Evolutionary conservation across 2,888 invertebrate genomes (phyloP).

Genomic region (Geotrupes spiniger): DNA sequence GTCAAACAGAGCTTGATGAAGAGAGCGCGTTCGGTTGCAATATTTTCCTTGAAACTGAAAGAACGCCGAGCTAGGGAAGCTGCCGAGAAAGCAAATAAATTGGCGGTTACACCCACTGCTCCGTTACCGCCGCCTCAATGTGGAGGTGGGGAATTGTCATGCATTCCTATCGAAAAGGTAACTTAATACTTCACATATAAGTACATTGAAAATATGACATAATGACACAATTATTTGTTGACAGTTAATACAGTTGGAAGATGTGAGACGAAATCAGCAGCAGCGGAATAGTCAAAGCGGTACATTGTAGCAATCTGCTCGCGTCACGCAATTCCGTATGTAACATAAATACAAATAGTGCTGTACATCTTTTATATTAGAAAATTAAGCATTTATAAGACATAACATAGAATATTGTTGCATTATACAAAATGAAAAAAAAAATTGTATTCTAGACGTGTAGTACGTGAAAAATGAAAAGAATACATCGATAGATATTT

Average conservation of each 20-base stretch:
- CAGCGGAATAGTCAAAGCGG: slow-evolving; percentile 40
- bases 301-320: slow-evolving; percentile 38
- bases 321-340: slow-evolving; percentile 11
- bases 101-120: slow-evolving; percentile 48
- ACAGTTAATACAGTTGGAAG: slow-evolving; percentile 70
- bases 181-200: slow-evolving; percentile 6
- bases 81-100: slow-evolving; percentile 61
- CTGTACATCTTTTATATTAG: slow-evolving; percentile 26
- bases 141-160: slow-evolving; percentile 78
- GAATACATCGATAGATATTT: no score
- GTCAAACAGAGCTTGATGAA: slow-evolving; percentile 77
- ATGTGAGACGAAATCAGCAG: slow-evolving; percentile 49
- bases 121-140: slow-evolving; percentile 59
- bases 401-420: slow-evolving; percentile 6
- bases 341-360: slow-evolving; percentile 19
- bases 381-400: slow-evolving; percentile 9
- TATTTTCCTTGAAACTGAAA: slow-evolving; percentile 78
- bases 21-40: slow-evolving; percentile 79
- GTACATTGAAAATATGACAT: no score
- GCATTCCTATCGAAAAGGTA: slow-evolving; percentile 80
- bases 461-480: no score
- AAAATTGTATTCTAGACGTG: no score
- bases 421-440: neutral
- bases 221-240: no score
- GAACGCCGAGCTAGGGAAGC: slow-evolving; percentile 78